phyloP scores from a whole-genome alignment of 2,888 invertebrate genomes.

The Elysia crispata region DNA sequence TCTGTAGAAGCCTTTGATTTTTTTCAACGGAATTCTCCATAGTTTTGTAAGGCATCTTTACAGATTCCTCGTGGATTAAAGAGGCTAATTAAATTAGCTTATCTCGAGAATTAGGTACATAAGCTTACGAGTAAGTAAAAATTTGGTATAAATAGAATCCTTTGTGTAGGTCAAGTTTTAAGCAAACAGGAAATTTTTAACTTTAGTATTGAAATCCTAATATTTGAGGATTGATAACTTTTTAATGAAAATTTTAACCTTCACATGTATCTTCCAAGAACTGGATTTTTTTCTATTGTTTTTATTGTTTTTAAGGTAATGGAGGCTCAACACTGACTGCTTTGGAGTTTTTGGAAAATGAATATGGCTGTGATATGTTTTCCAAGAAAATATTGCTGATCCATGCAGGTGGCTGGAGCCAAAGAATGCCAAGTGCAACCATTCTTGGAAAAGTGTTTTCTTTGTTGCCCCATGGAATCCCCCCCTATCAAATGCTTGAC shows the following conservation, averaged over 20 bases:
- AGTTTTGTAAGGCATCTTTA: too few relatives aligned
- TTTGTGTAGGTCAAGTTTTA: too few relatives aligned
- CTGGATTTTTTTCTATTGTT: not conserved
- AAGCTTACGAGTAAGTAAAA: too few relatives aligned
- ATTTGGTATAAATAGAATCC: too few relatives aligned
- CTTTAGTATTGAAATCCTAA: too few relatives aligned
- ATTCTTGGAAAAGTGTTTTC: constrained; percentile 79
- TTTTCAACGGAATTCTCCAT: too few relatives aligned
- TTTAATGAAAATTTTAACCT: not conserved
- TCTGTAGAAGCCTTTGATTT: too few relatives aligned
- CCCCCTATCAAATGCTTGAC: constrained; percentile 77
- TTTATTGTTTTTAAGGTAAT: constrained; percentile 69
- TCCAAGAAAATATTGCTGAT: constrained; percentile 75
- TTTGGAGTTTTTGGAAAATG: constrained; percentile 66
- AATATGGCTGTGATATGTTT: constrained; percentile 69
- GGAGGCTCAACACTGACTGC: constrained; percentile 78
- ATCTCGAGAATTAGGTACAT: too few relatives aligned
- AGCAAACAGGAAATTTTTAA: too few relatives aligned
- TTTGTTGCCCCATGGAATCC: constrained; percentile 74
- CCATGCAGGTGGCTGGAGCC: constrained; percentile 79
- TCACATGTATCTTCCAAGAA: too few relatives aligned
- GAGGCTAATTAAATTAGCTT: too few relatives aligned
- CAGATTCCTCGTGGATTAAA: too few relatives aligned
- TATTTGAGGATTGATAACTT: not conserved
- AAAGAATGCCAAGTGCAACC: constrained; percentile 78